Conservation (phyloP, 92 coral and sea anemone species). For the Blastomussa wellsi region DNA sequence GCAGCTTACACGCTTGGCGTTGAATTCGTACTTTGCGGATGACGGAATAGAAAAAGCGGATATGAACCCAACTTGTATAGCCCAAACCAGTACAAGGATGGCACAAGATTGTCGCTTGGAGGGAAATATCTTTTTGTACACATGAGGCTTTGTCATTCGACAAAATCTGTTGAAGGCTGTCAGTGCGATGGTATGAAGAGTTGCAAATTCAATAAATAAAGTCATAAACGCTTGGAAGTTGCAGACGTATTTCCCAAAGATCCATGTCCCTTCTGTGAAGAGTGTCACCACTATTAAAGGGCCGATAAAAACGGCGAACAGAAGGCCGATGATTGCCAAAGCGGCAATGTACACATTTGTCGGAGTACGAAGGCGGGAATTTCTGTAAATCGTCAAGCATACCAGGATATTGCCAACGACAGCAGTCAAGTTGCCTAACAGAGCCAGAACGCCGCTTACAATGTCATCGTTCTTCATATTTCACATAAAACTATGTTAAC, state of each 20-base stretch:
- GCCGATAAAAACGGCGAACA: slow-evolving; percentile 18
- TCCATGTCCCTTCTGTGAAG: slow-evolving; percentile 16
- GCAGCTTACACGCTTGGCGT: slow-evolving; percentile 1
- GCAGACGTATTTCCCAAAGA: slow-evolving; percentile 22
- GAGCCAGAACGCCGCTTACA: not conserved
- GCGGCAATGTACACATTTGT: slow-evolving; percentile 26
- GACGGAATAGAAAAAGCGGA: slow-evolving; percentile 10
- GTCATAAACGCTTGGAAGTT: slow-evolving; percentile 25
- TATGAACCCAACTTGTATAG: slow-evolving; percentile 1
- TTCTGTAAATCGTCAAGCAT: slow-evolving; percentile 28
- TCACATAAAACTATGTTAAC: not conserved
- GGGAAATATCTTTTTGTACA: slow-evolving; percentile 9
- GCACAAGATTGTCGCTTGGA: slow-evolving; percentile 7
- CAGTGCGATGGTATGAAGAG: slow-evolving; percentile 37
- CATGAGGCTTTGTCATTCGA: not conserved
- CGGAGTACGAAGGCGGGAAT: slow-evolving; percentile 8
- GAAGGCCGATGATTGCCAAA: slow-evolving; percentile 16
- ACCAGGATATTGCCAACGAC: slow-evolving; percentile 24
- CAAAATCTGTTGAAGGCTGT: slow-evolving; percentile 35
- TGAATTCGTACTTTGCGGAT: slow-evolving; percentile 15
- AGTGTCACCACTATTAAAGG: slow-evolving; percentile 9
- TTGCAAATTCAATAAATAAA: slow-evolving; percentile 25
- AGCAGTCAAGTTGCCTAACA: slow-evolving; percentile 12
- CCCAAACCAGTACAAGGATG: slow-evolving; percentile 1
- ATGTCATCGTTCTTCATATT: slow-evolving; percentile 5